These are phyloP conservation scores for Antidorcas marsupialis DNA, from an alignment of 2,113 vertebrate genomes.

Conservation along the genomic window DNA sequence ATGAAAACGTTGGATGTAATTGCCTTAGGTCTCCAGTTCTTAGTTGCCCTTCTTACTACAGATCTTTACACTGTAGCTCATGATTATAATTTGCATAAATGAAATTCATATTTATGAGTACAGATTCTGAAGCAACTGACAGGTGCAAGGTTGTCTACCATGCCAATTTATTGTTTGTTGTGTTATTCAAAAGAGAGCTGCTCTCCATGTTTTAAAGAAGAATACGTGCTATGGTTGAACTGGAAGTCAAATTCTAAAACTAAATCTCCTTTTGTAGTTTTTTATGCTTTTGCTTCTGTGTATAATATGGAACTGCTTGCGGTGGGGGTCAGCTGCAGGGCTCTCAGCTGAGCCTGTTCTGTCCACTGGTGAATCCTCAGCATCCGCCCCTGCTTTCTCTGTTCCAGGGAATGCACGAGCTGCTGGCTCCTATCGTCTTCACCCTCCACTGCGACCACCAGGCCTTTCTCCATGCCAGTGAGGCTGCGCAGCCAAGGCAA, in stretches of 20 bases:
- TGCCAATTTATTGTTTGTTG: slow-evolving; percentile 75
- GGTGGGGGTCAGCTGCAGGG: background rate
- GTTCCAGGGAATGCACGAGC: slow-evolving; percentile 96
- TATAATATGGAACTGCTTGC: slow-evolving; percentile 19
- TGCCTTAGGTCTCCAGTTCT: slow-evolving; percentile 70
- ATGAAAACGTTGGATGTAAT: slow-evolving; percentile 73
- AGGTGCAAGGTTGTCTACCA: slow-evolving; percentile 76
- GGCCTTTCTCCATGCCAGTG: slow-evolving; percentile 95
- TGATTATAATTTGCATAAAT: slow-evolving; percentile 79
- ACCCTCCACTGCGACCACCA: slow-evolving; percentile 98
- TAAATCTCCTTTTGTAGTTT: slow-evolving; percentile 6
- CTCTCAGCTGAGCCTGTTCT: background rate
- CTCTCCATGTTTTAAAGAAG: slow-evolving; percentile 61
- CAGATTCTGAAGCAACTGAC: slow-evolving; percentile 78
- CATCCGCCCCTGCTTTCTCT: background rate
- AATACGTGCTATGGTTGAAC: slow-evolving; percentile 63
- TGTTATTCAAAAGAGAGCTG: slow-evolving; percentile 67
- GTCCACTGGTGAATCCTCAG: background rate
- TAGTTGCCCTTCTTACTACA: slow-evolving; percentile 70
- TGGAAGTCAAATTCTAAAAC: slow-evolving; percentile 61
- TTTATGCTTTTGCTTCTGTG: slow-evolving; percentile 52
- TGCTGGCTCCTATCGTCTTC: slow-evolving; percentile 96
- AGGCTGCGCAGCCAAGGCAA: slow-evolving; percentile 94
- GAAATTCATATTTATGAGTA: slow-evolving; percentile 80
- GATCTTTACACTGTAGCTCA: slow-evolving; percentile 67